phyloP scores from a whole-genome alignment of 2,797 vertebrate genomes.

The Falco rusticolus region DNA sequence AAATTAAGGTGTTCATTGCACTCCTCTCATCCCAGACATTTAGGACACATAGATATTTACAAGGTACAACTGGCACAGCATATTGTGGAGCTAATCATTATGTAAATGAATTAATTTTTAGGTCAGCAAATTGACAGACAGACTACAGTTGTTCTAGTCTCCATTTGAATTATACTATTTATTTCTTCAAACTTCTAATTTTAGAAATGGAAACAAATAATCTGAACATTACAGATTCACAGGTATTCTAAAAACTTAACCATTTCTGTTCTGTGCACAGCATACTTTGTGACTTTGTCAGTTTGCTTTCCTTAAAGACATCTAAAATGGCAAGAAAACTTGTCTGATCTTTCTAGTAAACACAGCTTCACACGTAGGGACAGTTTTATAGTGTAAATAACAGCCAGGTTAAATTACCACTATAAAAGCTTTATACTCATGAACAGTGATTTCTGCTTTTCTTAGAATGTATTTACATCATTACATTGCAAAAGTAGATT shows the following conservation, averaged over 20 bases:
- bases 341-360: constrained; percentile 32
- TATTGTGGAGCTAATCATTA: not conserved
- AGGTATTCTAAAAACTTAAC: not conserved
- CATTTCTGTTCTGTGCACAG: not conserved
- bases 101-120: not conserved
- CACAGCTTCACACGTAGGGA: not conserved
- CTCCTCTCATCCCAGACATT: not conserved
- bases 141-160: not conserved
- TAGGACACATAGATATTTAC: not conserved
- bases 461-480: constrained; percentile 35
- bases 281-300: constrained; percentile 2
- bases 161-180: not conserved
- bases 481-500: constrained; percentile 7
- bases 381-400: constrained; percentile 50
- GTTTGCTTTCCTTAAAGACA: constrained; percentile 10
- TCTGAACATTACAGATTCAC: not conserved
- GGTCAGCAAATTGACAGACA: not conserved
- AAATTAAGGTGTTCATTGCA: not conserved
- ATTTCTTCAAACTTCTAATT: not conserved
- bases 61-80: not conserved
- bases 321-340: constrained; percentile 22
- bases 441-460: constrained; percentile 29
- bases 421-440: constrained; percentile 26
- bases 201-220: not conserved
- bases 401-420: constrained; percentile 35